phyloP scores from a whole-genome alignment of 2,888 invertebrate species.

The Salpingus planirostris region DNA sequence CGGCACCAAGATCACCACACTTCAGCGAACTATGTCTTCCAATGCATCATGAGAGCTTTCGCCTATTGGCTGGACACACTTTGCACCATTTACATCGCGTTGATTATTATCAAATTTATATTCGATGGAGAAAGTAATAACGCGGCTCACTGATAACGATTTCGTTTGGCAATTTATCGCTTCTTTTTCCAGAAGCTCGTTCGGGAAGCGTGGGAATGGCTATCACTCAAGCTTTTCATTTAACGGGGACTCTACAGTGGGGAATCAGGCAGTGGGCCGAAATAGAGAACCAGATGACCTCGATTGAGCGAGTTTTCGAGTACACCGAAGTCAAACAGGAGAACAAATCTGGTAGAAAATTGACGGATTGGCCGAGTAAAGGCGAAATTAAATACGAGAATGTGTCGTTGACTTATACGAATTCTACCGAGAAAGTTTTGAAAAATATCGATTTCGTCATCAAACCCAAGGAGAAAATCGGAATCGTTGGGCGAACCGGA shows the following conservation, averaged over 20 bases:
- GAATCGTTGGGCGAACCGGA: constrained; percentile 75
- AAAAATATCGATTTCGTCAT: constrained; percentile 60
- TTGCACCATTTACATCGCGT: constrained; percentile 18
- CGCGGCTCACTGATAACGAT: neutral
- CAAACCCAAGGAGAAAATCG: constrained; percentile 61
- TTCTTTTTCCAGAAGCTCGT: neutral
- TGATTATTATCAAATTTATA: constrained; percentile 20
- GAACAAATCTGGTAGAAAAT: constrained; percentile 38
- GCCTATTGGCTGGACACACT: constrained; percentile 31
- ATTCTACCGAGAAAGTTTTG: constrained; percentile 56
- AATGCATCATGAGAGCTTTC: constrained; percentile 27
- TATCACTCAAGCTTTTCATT: constrained; percentile 42
- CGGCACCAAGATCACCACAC: constrained; percentile 34
- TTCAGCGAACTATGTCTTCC: constrained; percentile 32
- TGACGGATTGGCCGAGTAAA: constrained; percentile 60
- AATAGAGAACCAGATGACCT: constrained; percentile 68
- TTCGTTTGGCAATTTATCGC: neutral
- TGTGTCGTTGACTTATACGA: constrained; percentile 62
- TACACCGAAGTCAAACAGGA: constrained; percentile 43
- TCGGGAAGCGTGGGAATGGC: constrained; percentile 43
- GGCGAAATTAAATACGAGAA: constrained; percentile 54
- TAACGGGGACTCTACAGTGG: constrained; percentile 59
- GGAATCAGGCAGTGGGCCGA: constrained; percentile 77
- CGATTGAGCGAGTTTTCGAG: constrained; percentile 68
- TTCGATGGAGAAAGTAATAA: constrained; percentile 20